These are phyloP conservation scores for Bugula neritina DNA, from an alignment of 2,888 invertebrate species.

Conservation along the genomic window DNA sequence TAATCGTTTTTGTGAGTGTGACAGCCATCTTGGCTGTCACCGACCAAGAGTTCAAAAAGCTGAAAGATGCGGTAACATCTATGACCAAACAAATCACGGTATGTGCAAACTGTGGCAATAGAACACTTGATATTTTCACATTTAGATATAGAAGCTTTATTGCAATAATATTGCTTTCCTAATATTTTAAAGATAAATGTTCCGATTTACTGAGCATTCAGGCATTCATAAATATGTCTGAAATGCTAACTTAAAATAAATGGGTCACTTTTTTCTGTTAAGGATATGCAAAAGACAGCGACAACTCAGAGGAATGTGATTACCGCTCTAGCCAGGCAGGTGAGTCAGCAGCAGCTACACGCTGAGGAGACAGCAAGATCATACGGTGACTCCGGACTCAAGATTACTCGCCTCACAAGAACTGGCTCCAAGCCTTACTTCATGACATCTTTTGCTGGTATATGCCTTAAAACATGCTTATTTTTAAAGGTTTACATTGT, in stretches of 20 bases:
- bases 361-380: constrained; percentile 29
- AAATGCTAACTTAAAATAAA: no score
- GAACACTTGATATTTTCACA: no score
- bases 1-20: neutral
- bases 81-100: neutral
- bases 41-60: neutral
- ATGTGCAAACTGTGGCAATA: no score
- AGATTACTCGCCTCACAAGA: constrained; percentile 24
- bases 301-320: constrained; percentile 14
- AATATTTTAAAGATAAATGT: no score
- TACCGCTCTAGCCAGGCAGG: neutral
- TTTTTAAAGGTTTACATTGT: no score
- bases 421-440: constrained; percentile 21
- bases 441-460: constrained; percentile 7
- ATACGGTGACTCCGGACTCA: constrained; percentile 31
- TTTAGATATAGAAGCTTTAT: no score
- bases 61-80: neutral
- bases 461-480: no score
- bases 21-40: neutral
- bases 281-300: neutral
- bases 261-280: no score
- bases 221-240: no score
- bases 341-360: constrained; percentile 29
- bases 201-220: no score
- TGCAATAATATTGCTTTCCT: no score